Evolutionary conservation across 2,113 vertebrate species (phyloP), one percentile per base, ranked within the genome.

Genomic region (Paedocypris sp.): DNA sequence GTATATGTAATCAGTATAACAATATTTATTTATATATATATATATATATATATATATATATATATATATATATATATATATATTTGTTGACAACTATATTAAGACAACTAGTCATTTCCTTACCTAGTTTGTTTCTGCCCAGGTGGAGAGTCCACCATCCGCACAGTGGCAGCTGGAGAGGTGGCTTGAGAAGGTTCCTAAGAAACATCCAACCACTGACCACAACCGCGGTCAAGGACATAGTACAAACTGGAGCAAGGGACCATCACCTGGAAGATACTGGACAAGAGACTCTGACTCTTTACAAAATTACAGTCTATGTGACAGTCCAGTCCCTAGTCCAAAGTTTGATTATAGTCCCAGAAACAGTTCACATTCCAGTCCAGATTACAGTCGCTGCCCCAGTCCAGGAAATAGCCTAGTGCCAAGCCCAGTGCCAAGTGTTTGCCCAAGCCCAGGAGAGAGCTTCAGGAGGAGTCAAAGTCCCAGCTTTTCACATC

Each of bases 131-230:
- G 13, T 26, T 3, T 43, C 2, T 63, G 2, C 57, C 2, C 72
- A 96, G 90, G 80, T 82, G 0, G 83, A 90, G 60, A 86, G 82
- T 0, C 82, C 85, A 1, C 84, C 89, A 2, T 83, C 87, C 35
- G 86, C 91, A 80, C 93, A 96, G 75, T 97, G 94, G 94, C 94
- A 98, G 76, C 78, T 98, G 80, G 90, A 97, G 81, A 91, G 92
- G 83, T 96, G 94, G 94, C 80, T 97, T 46, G 90, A 91, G 71
- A 96, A 92, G 64, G 88, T 91, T n/a, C 85, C 80, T 66, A 92
- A 89, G 75, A 88, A 84, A 49, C 75, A 54, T 1, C 77, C 80
- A 45, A 78, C 82, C 64, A 74, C 85, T 67, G 84, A 83, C 68
- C 83, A 84, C 33, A 83, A 87, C 57, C 78, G 59, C 41, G 52